Conservation (phyloP, 2,113 vertebrate genomes). For the Pandion haliaetus region DNA sequence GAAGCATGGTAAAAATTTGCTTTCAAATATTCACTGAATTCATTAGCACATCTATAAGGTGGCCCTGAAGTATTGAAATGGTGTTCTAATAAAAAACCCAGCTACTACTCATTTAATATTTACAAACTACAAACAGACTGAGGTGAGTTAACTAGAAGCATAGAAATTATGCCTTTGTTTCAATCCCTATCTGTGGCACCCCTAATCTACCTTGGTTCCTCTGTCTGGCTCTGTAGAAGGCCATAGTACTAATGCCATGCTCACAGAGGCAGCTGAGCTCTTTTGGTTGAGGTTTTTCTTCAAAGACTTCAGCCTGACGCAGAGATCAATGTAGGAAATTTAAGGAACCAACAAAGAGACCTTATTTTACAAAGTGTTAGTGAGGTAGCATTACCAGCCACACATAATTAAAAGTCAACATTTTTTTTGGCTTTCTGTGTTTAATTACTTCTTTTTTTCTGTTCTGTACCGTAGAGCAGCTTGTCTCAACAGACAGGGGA, state of each 20-base stretch:
- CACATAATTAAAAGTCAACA: background rate
- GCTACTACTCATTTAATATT: accelerated
- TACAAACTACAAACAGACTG: background rate
- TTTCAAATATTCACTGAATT: background rate
- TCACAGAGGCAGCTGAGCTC: background rate
- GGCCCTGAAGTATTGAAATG: background rate
- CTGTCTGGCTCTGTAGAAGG: background rate
- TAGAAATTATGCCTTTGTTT: background rate
- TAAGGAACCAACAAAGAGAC: background rate
- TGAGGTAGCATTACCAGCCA: background rate
- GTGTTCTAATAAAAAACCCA: background rate
- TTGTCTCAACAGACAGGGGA: background rate
- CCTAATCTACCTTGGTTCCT: background rate
- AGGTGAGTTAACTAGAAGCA: background rate
- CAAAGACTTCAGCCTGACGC: background rate
- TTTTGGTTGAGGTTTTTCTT: background rate
- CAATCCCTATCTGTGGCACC: background rate
- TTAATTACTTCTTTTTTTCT: background rate
- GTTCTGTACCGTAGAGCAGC: background rate
- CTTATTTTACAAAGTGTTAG: background rate
- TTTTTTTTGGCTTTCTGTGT: background rate
- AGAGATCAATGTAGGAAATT: background rate
- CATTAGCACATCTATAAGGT: background rate
- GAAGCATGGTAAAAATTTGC: background rate
- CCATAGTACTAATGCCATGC: background rate